Base-by-base conservation (phyloP, 1,140 invertebrate species). In the Drosophila parvula region DNA sequence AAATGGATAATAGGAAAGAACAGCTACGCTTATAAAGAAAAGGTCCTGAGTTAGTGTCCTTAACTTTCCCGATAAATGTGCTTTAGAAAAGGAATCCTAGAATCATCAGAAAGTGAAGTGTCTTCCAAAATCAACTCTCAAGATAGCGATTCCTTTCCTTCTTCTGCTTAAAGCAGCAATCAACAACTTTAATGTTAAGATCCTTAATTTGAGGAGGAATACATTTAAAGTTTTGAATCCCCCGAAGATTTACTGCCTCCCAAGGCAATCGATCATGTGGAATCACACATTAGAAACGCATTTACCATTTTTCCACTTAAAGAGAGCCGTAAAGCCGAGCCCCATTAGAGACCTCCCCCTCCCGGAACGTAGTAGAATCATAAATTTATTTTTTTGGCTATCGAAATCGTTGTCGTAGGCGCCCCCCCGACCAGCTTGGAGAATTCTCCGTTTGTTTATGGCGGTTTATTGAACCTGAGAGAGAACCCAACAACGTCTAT, bases 381-480 rank as follows among this genome's bases (percentile, higher is more conserved):
- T 67, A 67, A 69, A 69, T 22, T 68, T 67, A 69, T 22, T 68
- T 67, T 38, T 45, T 67, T 8, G n/a, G 22, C 62, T 28, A 55
- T 53, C 61, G 61, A 51, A 68, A 36, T 65, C 36, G 61, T 65
- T 68, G 65, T 68, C 65, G 65, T 68, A 68, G 60, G 64, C 45
- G 64, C 64, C 22, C 44, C 30, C 48, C 8, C 10, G 8, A 2
- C 41, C 1, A 16, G 22, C 34, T 48, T 34, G 38, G 11, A 40
- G 32, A 57, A 18, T 34, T 53, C 56, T 56, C n/a, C 18, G 50
- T 51, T 71, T 70, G 45, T 73, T 81, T 57, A 51, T 62, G 50
- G n/a, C 75, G 61, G 79, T 81, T 76, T 82, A 76, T 79, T 86
- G 82, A 86, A 85, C 82, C 82, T 76, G 82, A 78, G 81, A 78